These are phyloP conservation scores for Tinamus guttatus DNA, from an alignment of 2,113 vertebrate species.

Conservation along the genomic window DNA sequence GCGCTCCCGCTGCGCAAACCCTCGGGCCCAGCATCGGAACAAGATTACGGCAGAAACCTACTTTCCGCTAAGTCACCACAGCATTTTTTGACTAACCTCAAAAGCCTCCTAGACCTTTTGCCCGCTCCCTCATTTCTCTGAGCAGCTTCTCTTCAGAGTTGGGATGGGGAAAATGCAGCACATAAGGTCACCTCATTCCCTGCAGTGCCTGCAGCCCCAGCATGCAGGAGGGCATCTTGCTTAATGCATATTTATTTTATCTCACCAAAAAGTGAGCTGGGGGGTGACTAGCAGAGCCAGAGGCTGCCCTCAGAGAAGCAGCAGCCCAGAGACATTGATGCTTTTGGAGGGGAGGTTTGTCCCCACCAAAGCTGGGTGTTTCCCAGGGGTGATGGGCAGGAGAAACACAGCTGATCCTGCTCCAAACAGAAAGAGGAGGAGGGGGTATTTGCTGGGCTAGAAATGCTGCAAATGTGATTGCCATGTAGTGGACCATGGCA, in stretches of 20 bases:
- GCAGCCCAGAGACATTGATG: not conserved
- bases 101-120: not conserved
- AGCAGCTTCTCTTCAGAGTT: not conserved
- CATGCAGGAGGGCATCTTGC: not conserved
- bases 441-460: not conserved
- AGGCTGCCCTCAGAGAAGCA: not conserved
- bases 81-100: not conserved
- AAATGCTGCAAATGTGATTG: not conserved
- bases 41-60: slow-evolving; percentile 14
- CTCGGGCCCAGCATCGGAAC: not conserved
- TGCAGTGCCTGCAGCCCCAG: rapidly evolving
- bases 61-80: slow-evolving; percentile 27
- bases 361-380: not conserved
- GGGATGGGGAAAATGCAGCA: rapidly evolving
- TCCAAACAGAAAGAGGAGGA: too few relatives aligned
- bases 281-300: not conserved
- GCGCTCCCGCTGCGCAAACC: not conserved
- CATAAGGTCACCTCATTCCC: rapidly evolving
- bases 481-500: not conserved
- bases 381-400: rapidly evolving
- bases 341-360: rapidly evolving
- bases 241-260: rapidly evolving
- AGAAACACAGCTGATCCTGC: not conserved
- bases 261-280: not conserved
- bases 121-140: not conserved